These are phyloP conservation scores for Lymantria dispar DNA, from an alignment of 2,888 invertebrate genomes.

Conservation along the genomic window DNA sequence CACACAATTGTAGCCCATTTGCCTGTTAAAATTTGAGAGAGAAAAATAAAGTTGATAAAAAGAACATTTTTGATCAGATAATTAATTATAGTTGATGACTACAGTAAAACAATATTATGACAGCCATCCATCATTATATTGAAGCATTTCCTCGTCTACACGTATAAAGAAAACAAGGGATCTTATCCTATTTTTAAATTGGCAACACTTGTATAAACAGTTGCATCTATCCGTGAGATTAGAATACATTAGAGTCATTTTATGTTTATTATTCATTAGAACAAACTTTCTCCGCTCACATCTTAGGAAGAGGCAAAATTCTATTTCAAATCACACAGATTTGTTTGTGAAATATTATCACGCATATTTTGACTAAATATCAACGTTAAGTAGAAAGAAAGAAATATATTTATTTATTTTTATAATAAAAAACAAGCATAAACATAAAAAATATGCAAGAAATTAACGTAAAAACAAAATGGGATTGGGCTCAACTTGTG, in stretches of 20 bases:
- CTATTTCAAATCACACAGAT: slow-evolving; percentile 6
- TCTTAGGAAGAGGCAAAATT: slow-evolving; percentile 7
- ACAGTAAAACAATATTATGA: neutral
- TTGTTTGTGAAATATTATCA: neutral
- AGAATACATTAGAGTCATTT: slow-evolving; percentile 26
- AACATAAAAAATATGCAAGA: too few relatives aligned
- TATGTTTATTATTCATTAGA: slow-evolving; percentile 27
- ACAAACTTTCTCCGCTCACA: slow-evolving; percentile 29
- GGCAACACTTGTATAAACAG: slow-evolving; percentile 26
- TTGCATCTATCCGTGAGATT: slow-evolving; percentile 17
- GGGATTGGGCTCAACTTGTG: too few relatives aligned
- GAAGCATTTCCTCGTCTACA: slow-evolving; percentile 1
- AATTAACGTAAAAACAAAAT: too few relatives aligned
- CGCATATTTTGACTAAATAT: neutral
- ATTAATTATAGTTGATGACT: neutral
- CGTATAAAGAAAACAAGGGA: neutral
- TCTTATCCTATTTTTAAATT: slow-evolving; percentile 20
- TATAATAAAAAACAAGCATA: too few relatives aligned
- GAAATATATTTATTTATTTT: too few relatives aligned
- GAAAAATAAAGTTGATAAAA: neutral
- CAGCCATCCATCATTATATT: slow-evolving; percentile 1
- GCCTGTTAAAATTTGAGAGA: neutral
- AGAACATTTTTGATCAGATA: neutral
- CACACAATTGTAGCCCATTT: too few relatives aligned
- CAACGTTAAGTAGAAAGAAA: neutral